Percentiles rank a stretch among this genome's conserved stretches.
Conservation (phyloP, 2,113 vertebrate species). For the Melierax canorus region DNA sequence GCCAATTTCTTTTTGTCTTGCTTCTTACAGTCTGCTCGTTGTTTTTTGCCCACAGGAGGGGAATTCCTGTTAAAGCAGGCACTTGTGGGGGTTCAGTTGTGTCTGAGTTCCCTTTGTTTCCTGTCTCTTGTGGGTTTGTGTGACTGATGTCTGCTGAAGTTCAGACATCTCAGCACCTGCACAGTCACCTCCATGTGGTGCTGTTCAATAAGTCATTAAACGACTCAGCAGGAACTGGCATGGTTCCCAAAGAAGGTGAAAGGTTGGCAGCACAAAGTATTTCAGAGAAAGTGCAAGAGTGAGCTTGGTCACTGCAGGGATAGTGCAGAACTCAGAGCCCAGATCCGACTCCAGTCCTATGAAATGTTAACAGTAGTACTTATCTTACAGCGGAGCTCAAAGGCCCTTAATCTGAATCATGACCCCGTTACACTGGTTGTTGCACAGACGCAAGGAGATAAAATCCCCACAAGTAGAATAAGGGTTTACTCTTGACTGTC, state of each 20-base stretch:
- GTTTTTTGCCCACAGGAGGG: neutral
- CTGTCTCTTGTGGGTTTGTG: fast-evolving
- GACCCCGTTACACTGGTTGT: neutral
- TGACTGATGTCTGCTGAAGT: neutral
- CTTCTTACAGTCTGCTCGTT: neutral
- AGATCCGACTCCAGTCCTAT: neutral
- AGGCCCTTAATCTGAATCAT: neutral
- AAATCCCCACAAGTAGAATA: neutral
- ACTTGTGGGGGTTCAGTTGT: neutral
- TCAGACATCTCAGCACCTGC: neutral
- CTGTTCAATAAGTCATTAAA: neutral
- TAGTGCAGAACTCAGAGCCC: neutral
- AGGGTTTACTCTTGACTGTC: neutral
- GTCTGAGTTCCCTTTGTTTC: neutral
- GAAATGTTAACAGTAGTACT: neutral
- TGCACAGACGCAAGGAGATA: neutral
- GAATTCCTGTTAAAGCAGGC: neutral
- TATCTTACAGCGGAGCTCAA: neutral
- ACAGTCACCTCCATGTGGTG: neutral
- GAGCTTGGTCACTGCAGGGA: neutral
- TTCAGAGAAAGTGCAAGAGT: neutral
- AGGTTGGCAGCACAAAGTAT: neutral
- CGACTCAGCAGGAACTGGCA: fast-evolving
- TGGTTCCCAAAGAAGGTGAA: neutral
- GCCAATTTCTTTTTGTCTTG: neutral